These are phyloP conservation scores for Spisula solida DNA, from an alignment of 2,888 invertebrate species.

Conservation along the genomic window DNA sequence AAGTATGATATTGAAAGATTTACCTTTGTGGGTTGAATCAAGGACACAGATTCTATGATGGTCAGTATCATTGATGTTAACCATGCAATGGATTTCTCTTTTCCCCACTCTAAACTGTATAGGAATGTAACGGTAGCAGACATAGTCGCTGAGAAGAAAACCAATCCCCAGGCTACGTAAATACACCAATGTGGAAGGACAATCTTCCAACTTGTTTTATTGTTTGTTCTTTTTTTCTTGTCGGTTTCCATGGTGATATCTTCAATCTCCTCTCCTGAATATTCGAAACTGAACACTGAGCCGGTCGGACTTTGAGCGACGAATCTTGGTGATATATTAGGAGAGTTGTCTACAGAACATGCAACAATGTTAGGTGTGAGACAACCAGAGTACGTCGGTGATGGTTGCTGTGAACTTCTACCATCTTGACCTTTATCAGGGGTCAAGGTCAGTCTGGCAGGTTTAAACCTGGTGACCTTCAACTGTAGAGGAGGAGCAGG, in stretches of 20 bases:
- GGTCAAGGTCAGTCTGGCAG: neutral
- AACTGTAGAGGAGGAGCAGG: slow-evolving; percentile 51
- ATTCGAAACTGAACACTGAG: slow-evolving; percentile 54
- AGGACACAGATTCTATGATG: slow-evolving; percentile 78
- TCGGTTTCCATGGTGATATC: slow-evolving; percentile 33
- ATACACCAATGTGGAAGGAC: slow-evolving; percentile 76
- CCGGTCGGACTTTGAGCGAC: slow-evolving; percentile 37
- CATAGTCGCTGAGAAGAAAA: slow-evolving; percentile 69
- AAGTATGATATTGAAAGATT: neutral
- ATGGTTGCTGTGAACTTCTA: neutral
- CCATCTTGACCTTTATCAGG: neutral
- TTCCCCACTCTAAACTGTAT: slow-evolving; percentile 83
- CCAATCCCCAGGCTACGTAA: slow-evolving; percentile 78
- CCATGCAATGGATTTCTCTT: slow-evolving; percentile 79
- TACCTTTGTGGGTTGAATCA: slow-evolving; percentile 84
- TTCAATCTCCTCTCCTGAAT: slow-evolving; percentile 37
- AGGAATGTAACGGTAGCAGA: slow-evolving; percentile 78
- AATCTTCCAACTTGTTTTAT: slow-evolving; percentile 56
- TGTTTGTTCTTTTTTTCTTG: slow-evolving; percentile 36
- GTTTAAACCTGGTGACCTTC: neutral
- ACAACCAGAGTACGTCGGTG: slow-evolving; percentile 11
- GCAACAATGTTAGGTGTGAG: slow-evolving; percentile 18
- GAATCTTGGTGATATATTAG: slow-evolving; percentile 46
- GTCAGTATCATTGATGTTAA: slow-evolving; percentile 80
- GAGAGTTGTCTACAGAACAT: slow-evolving; percentile 45